Percentiles rank a stretch among this genome's conserved stretches.
Conservation (phyloP, 2,797 vertebrate genomes). For the Hemibagrus guttatus region DNA sequence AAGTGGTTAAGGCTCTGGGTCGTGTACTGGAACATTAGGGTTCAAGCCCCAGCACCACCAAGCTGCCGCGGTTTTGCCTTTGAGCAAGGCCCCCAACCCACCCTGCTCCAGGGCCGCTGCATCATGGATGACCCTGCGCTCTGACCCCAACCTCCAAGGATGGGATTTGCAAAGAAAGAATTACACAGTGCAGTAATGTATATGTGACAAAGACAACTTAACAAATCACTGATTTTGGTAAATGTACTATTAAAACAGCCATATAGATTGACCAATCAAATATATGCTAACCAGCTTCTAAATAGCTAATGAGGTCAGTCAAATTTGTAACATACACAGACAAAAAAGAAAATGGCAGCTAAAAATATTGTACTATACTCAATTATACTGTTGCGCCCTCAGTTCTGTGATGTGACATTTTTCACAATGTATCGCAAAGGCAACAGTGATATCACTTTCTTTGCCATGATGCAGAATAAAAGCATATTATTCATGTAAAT, state of each 20-base stretch:
- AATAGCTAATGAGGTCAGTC: slow-evolving; percentile 21
- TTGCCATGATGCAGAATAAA: slow-evolving; percentile 19
- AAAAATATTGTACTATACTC: slow-evolving; percentile 1
- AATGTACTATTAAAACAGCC: slow-evolving; percentile 20
- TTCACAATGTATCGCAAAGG: slow-evolving; percentile 6
- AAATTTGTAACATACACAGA: slow-evolving; percentile 24
- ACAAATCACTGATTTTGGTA: slow-evolving; percentile 27
- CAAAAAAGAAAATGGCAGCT: slow-evolving; percentile 5
- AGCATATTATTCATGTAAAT: background rate
- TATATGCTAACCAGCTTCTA: slow-evolving; percentile 33
- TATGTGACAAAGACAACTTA: no score
- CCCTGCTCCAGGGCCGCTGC: no score
- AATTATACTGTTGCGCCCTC: background rate
- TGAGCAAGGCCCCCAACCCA: no score
- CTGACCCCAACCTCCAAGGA: no score
- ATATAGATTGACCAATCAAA: slow-evolving; percentile 18
- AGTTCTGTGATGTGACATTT: slow-evolving; percentile 29
- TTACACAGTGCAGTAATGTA: no score
- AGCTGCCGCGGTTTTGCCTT: no score
- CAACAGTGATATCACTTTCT: slow-evolving; percentile 25
- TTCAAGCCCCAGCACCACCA: no score
- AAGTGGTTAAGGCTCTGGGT: no score
- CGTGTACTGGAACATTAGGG: no score
- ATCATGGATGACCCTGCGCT: no score
- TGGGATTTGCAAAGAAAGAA: no score